Conservation (phyloP, 1,140 invertebrate species). For the Metopolophium dirhodum region DNA sequence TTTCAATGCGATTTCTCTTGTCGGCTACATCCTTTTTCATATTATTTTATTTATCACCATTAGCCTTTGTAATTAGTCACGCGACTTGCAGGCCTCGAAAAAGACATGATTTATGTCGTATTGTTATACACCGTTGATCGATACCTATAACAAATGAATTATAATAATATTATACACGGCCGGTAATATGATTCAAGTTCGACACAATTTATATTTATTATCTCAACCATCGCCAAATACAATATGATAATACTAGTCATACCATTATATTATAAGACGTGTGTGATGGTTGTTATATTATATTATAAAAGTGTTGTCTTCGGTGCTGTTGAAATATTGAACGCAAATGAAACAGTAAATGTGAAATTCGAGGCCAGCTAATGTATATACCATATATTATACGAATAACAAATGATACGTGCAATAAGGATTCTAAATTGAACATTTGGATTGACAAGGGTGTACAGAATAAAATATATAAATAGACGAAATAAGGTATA, state of each 20-base stretch:
- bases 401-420: not conserved
- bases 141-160: not conserved
- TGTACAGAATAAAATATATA: not conserved
- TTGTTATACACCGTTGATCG: not conserved
- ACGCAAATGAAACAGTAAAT: not conserved
- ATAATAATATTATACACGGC: not conserved
- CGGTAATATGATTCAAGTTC: not conserved
- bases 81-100: not conserved
- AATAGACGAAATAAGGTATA: not conserved
- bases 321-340: not conserved
- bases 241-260: not conserved
- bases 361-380: not conserved
- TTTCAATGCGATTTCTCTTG: not conserved
- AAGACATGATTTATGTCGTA: not conserved
- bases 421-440: conserved; percentile 21
- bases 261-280: not conserved
- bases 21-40: not conserved
- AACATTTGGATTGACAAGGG: not conserved
- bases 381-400: not conserved
- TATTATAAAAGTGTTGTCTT: no score
- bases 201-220: not conserved
- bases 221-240: not conserved
- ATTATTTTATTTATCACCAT: not conserved
- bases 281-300: no score
- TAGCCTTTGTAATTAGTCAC: conserved; percentile 1